Evolutionary conservation across 2,113 vertebrate species (phyloP), one percentile per base, ranked within the genome.

Genomic region (Callipepla californica): DNA sequence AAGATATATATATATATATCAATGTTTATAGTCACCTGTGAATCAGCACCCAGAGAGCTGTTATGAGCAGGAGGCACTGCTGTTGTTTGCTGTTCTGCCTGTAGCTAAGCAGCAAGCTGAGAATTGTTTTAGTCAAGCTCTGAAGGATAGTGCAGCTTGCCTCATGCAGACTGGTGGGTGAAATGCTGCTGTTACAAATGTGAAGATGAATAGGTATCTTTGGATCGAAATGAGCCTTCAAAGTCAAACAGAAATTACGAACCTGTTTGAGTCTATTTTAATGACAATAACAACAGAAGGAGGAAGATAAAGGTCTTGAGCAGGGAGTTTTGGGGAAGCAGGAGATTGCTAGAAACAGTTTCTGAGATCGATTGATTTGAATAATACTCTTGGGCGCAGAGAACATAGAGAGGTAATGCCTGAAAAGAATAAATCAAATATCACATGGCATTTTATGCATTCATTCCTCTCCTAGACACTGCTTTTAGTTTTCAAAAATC

Each of bases 401-500:
- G 47, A 93, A 68, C 66, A 80, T 44, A 84, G 53, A 87, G 78
- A 91, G 58, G 51, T 83, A 90, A 58, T 59, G 76, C 73, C 72
- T 95, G 85, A 79, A 92, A 68, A 92, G 47, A 92, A 93, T 90
- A 93, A 95, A 95, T 93, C 87, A 87, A 93, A 93, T 84, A 66
- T 62, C 87, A 66, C 19, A 26, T 5, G 1, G 83, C 74, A 68
- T 69, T 93, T 91, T 76, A 94, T 51, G 88, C 57, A 70, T 93
- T 94, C 91, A 85, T 87, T 91, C 66, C 59, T 94, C 70, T 93
- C 80, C 58, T 70, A 89, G 91, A 79, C 74, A 79, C 45, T 76
- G 90, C 89, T 95, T 96, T 90, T 75, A 86, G 84, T 85, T 95
- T 93, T 88, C 90, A 97, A 80, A 92, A 92, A 90, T 53, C 80